A percentile compares a stretch with the other conserved stretches of the same genome.
phyloP scores from a whole-genome alignment of 2,888 invertebrate genomes.

The Geophilus truncorum region DNA sequence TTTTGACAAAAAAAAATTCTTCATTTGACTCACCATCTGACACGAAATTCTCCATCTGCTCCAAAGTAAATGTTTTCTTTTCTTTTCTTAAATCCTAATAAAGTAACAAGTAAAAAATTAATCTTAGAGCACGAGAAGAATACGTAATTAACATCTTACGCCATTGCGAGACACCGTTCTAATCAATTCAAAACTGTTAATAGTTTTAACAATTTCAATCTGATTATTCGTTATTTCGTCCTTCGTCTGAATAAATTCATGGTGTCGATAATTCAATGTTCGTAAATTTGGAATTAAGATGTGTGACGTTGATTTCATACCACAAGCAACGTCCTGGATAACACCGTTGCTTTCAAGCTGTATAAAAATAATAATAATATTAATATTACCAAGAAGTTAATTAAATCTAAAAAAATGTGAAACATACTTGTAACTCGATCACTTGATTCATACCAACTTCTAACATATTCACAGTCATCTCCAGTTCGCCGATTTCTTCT shows the following conservation, averaged over 20 bases:
- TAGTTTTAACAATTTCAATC: not conserved
- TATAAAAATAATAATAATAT: not conserved
- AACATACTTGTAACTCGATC: not conserved
- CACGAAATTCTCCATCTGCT: not conserved
- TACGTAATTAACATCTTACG: not conserved
- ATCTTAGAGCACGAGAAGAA: not conserved
- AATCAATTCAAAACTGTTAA: not conserved
- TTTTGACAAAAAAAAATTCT: not conserved
- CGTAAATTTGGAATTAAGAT: not conserved
- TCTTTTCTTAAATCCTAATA: not conserved
- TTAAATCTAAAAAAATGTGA: not conserved
- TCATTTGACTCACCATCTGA: not conserved
- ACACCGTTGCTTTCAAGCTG: not conserved
- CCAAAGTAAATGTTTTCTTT: not conserved
- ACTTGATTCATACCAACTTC: not conserved
- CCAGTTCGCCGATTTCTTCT: not conserved
- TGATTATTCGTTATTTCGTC: not conserved
- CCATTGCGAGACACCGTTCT: not conserved
- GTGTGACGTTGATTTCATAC: not conserved
- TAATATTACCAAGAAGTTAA: not conserved
- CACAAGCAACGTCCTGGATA: not conserved
- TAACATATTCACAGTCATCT: not conserved
- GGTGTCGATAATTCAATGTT: not conserved
- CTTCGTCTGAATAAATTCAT: not conserved
- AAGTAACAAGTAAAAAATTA: not conserved